Conservation (phyloP, 2,113 vertebrate genomes). For the Ceratotherium simum region DNA sequence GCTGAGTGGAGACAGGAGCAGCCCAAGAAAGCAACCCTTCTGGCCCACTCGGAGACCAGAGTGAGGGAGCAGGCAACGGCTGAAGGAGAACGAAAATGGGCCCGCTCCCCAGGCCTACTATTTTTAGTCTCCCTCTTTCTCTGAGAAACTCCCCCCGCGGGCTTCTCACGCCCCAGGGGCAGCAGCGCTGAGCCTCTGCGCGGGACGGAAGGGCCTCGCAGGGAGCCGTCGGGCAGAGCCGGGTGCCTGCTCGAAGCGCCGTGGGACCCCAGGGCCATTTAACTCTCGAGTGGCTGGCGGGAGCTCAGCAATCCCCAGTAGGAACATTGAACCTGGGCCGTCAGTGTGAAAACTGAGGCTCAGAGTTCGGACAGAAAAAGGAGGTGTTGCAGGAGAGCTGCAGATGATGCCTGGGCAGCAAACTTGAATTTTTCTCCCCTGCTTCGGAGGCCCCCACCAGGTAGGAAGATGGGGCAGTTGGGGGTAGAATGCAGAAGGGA, state of each 20-base stretch:
- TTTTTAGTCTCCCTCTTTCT: slow-evolving; percentile 82
- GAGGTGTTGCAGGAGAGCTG: neutral
- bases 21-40: neutral
- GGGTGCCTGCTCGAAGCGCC: neutral
- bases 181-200: slow-evolving; percentile 1
- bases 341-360: neutral
- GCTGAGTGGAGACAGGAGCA: neutral
- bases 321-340: neutral
- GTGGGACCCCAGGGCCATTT: neutral
- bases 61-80: neutral
- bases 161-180: slow-evolving; percentile 84
- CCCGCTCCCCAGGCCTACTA: slow-evolving; percentile 76
- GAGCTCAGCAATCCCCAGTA: neutral
- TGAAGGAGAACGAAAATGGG: neutral
- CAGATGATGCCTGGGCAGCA: neutral
- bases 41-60: neutral
- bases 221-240: neutral
- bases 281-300: neutral
- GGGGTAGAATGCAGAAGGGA: neutral
- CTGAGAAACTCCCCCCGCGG: slow-evolving; percentile 80
- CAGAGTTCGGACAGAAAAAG: neutral
- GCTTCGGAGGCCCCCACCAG: neutral
- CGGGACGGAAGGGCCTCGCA: neutral
- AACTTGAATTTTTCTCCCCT: neutral
- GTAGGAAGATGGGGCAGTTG: neutral